Percentiles rank a stretch among this genome's conserved stretches.
Conservation (phyloP, 2,888 invertebrate genomes). For the Zhuqinia jingwanae region DNA sequence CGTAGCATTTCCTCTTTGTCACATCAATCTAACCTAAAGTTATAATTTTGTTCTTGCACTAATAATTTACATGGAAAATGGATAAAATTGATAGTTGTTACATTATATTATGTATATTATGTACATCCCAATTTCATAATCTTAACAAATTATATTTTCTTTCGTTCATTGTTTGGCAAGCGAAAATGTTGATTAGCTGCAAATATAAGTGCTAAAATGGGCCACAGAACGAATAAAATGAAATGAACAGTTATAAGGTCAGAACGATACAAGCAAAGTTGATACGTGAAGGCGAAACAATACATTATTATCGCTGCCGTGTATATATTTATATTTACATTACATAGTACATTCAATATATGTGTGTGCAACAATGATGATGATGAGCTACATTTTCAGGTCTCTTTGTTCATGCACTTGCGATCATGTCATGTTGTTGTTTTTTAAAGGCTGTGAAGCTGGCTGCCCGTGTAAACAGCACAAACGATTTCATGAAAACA, state of each 20-base stretch:
- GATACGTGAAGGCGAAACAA: constrained; percentile 21
- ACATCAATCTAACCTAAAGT: no score
- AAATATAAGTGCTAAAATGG: constrained; percentile 57
- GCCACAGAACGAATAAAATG: constrained; percentile 75
- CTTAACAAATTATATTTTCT: neutral
- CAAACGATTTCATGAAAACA: constrained; percentile 16
- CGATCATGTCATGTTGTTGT: neutral
- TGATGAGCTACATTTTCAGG: neutral
- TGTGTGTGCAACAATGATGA: no score
- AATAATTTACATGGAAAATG: no score
- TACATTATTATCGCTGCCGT: no score
- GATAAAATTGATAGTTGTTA: no score
- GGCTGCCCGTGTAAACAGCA: constrained; percentile 9
- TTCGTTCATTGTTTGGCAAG: neutral
- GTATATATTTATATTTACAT: no score
- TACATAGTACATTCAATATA: no score
- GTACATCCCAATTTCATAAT: neutral
- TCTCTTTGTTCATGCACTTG: constrained; percentile 37
- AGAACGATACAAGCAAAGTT: constrained; percentile 62
- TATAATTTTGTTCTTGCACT: no score
- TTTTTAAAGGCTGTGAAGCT: neutral
- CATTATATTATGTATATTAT: neutral
- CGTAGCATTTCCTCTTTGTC: no score
- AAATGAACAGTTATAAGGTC: constrained; percentile 78
- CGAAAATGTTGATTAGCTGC: neutral